Percentiles rank a stretch among this genome's conserved stretches.
Conservation (phyloP, 2,797 vertebrate species). For the Paramormyrops hopkinsi region DNA sequence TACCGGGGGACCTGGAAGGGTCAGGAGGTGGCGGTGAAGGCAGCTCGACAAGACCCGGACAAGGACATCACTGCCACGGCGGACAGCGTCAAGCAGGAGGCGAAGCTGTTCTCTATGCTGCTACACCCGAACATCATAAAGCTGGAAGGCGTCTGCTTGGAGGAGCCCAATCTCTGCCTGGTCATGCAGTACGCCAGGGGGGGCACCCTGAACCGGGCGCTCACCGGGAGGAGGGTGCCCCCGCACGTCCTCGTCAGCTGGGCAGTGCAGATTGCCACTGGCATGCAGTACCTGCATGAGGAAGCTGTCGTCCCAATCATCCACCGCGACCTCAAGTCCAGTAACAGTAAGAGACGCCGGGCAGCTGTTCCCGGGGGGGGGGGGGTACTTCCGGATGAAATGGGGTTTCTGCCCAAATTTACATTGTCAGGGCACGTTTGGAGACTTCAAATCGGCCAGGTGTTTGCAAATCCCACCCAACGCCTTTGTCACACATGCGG, state of each 20-base stretch:
- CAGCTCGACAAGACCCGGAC: constrained; percentile 83
- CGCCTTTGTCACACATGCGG: neutral
- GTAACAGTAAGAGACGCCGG: constrained; percentile 71
- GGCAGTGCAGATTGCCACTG: constrained; percentile 90
- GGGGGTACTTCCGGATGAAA: neutral
- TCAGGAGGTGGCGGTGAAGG: constrained; percentile 89
- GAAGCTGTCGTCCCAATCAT: constrained; percentile 85
- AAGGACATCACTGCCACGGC: constrained; percentile 84
- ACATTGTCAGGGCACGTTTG: neutral
- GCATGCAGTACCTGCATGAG: constrained; percentile 91
- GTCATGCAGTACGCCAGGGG: constrained; percentile 92
- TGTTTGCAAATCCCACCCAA: neutral
- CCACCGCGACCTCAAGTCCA: constrained; percentile 91
- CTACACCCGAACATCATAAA: constrained; percentile 85
- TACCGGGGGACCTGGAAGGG: constrained; percentile 84
- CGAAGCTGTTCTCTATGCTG: constrained; percentile 85
- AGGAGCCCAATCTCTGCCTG: constrained; percentile 86
- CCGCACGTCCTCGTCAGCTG: constrained; percentile 90
- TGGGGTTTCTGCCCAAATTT: neutral
- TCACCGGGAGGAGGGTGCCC: constrained; percentile 82
- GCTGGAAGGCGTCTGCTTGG: constrained; percentile 83
- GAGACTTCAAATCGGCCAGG: neutral
- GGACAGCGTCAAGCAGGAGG: constrained; percentile 81
- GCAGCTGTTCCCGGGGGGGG: neutral
- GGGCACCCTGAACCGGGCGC: constrained; percentile 79